phyloP scores from a whole-genome alignment of 1,140 invertebrate species.

The Vanessa tameamea region DNA sequence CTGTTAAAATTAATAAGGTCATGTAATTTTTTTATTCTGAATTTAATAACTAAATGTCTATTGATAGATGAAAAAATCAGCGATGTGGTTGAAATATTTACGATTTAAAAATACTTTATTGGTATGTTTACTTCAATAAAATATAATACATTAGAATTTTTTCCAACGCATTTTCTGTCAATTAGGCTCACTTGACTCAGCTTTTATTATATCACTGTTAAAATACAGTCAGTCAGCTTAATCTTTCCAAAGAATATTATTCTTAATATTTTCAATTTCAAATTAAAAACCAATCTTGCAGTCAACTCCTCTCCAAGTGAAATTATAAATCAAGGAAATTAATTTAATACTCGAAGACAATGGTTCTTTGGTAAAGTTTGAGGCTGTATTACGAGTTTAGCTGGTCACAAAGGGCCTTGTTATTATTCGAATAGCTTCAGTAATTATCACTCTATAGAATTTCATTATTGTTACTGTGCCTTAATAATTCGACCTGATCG shows the following conservation, averaged over 20 bases:
- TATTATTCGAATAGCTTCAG: conserved; percentile 14
- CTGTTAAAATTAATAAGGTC: too few relatives aligned
- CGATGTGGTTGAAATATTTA: too few relatives aligned
- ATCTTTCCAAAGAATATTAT: not conserved
- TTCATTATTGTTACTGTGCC: not conserved
- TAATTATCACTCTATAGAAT: not conserved
- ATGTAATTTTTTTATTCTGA: too few relatives aligned
- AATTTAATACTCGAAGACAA: conserved; percentile 10
- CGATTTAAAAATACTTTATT: too few relatives aligned
- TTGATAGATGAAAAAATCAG: too few relatives aligned
- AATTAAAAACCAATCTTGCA: conserved; percentile 1
- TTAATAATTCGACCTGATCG: not conserved
- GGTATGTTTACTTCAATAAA: too few relatives aligned
- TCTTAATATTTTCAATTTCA: not conserved
- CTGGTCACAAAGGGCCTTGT: conserved; percentile 12
- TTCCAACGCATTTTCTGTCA: too few relatives aligned
- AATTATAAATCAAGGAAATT: conserved; percentile 10
- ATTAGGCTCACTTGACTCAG: not conserved
- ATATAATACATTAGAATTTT: too few relatives aligned
- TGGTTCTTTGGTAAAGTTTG: conserved; percentile 17
- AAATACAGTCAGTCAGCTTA: not conserved
- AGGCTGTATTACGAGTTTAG: not conserved
- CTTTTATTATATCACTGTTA: too few relatives aligned
- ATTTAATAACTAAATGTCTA: too few relatives aligned
- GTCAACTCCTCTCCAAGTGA: not conserved